phyloP scores from a whole-genome alignment of 2,888 invertebrate species.

The Hydroisotoma schaefferi region DNA sequence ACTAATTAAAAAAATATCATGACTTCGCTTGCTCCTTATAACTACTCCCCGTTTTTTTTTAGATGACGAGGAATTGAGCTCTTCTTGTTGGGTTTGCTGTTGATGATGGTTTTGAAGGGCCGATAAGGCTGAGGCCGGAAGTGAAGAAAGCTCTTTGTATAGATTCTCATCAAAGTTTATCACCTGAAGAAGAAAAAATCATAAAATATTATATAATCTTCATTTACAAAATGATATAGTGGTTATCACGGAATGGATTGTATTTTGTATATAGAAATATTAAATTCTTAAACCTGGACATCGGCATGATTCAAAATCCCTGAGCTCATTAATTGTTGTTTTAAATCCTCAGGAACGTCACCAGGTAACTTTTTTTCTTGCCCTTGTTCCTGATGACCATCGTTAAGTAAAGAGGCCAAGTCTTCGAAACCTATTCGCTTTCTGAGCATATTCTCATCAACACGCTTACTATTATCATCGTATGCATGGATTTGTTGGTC shows the following conservation, averaged over 20 bases:
- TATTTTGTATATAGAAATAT: not conserved
- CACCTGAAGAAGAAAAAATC: conserved; percentile 27
- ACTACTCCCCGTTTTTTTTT: too few species aligned
- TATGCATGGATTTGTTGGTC: conserved; percentile 45
- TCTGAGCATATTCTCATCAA: conserved; percentile 31
- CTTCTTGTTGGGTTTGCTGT: too few species aligned
- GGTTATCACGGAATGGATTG: not conserved
- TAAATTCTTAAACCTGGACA: conserved; percentile 64
- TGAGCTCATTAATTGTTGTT: conserved; percentile 75
- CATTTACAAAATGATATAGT: not conserved
- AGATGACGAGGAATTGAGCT: too few species aligned
- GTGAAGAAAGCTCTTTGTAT: conserved; percentile 44
- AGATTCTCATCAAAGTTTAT: conserved; percentile 47
- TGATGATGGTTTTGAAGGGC: conserved; percentile 35
- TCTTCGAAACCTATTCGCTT: conserved; percentile 39
- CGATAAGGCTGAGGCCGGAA: conserved; percentile 45
- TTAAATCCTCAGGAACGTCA: conserved; percentile 81
- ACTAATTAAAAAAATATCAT: too few species aligned
- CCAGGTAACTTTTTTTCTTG: conserved; percentile 61
- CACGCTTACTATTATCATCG: too few species aligned
- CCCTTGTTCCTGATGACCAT: conserved; percentile 13
- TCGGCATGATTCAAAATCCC: conserved; percentile 84
- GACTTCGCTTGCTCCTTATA: too few species aligned
- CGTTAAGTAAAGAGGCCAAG: conserved; percentile 25
- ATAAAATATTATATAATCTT: not conserved